phyloP scores from a whole-genome alignment of 1,140 invertebrate genomes.

The Drosophila funebris region DNA sequence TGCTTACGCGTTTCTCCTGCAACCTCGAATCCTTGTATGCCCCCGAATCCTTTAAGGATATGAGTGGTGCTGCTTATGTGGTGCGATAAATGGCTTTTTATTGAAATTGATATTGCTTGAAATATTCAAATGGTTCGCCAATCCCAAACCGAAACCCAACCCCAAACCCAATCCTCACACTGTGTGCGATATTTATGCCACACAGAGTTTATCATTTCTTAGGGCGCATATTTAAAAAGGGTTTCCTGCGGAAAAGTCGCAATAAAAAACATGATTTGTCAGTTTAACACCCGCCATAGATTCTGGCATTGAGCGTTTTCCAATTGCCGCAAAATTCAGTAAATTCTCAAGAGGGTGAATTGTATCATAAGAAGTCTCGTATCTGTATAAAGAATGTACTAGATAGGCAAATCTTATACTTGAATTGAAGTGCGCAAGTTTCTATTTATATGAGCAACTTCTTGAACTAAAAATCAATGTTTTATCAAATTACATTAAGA shows the following conservation, averaged over 20 bases:
- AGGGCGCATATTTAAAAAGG: conserved; percentile 37
- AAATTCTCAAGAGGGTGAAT: background rate
- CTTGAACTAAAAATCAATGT: too few relatives aligned
- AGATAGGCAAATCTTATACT: too few relatives aligned
- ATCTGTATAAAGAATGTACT: too few relatives aligned
- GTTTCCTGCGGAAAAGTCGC: conserved; percentile 44
- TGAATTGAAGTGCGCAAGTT: too few relatives aligned
- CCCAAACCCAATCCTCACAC: too few relatives aligned
- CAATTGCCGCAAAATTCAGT: conserved; percentile 16
- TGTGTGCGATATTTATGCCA: conserved; percentile 40
- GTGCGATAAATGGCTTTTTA: conserved; percentile 83
- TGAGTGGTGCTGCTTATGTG: conserved; percentile 63
- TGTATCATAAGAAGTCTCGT: background rate
- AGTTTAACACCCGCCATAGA: conserved; percentile 76
- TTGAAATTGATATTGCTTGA: conserved; percentile 83
- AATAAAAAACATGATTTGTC: conserved; percentile 83
- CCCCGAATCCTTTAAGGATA: conserved; percentile 66
- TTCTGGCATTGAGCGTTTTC: conserved; percentile 12
- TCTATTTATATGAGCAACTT: too few relatives aligned
- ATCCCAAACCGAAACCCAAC: conserved; percentile 1
- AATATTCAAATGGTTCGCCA: conserved; percentile 71
- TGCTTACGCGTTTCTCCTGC: conserved; percentile 58
- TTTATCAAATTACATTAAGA: too few relatives aligned
- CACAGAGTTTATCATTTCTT: background rate
- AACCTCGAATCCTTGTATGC: background rate